Evolutionary conservation across 2,797 vertebrate genomes (phyloP), one percentile per base, ranked within the genome.

Genomic region (Hephaestus fuliginosus): DNA sequence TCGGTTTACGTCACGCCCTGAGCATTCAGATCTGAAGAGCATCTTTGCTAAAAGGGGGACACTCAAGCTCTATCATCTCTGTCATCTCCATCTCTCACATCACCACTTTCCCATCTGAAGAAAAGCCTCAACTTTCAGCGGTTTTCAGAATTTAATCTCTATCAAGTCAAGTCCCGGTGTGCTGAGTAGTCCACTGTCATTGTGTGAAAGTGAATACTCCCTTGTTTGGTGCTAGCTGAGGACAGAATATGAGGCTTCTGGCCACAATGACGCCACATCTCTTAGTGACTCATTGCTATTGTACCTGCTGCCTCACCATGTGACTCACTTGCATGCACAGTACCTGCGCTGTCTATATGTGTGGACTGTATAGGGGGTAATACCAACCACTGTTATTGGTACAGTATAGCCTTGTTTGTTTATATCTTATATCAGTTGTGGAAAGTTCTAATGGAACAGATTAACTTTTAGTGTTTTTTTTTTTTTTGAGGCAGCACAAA

Each of bases 381-480:
- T 56, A 75, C 56, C 76, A 62, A 3, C 30, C 74, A 57, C 3
- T 92, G 88, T 89, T 91, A 71, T 90, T 80, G 80, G 86, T 87
- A 48, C 39, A 66, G 39, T 69, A 73, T 33, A 13, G 51, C 69
- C 33, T 11, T 78, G 58, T 90, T 89, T 92, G 80, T 92, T 89
- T 85, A 46, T 79, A 61, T 76, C 70, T 81, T 70, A 72, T 65
- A 85, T 79, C 73, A 73, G n/a, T 70, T 56, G 30, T 81, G 82
- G 66, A 92, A 93, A 92, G 81, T 91, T 88, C 89, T 88, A 91
- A 92, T 75, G 76, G 67, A 68, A 79, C 77, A 82, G 63, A 88
- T 86, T 70, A 84, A 62, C 68, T 58, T 58, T 58, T 6, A 12
- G 39, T 70, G 53, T 79, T 85, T 81, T 57, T 28, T 56, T 25